Percentiles rank a stretch among this genome's conserved stretches.
phyloP scores from a whole-genome alignment of 2,113 vertebrate species.

The Brachirus orientalis region DNA sequence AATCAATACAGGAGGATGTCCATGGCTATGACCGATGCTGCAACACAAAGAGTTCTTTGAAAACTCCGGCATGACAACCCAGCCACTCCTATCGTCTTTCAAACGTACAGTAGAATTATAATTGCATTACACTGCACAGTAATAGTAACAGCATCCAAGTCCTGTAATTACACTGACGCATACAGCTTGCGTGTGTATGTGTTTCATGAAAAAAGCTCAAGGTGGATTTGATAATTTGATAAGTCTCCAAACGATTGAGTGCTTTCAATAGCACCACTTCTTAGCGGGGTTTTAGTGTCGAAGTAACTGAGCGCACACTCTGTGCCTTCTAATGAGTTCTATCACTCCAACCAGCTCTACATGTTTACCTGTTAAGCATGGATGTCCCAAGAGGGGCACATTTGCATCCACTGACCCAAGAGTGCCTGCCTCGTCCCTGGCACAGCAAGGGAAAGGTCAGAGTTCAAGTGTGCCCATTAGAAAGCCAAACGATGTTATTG shows the following conservation, averaged over 20 bases:
- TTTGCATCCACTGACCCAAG: slow-evolving; percentile 61
- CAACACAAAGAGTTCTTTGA: slow-evolving; percentile 78
- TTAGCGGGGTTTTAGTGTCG: slow-evolving; percentile 4
- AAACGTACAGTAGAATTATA: slow-evolving; percentile 66
- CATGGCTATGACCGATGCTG: slow-evolving; percentile 70
- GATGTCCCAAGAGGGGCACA: slow-evolving; percentile 53
- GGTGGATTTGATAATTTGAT: slow-evolving; percentile 48
- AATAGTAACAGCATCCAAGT: slow-evolving; percentile 57
- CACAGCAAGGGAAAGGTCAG: slow-evolving; percentile 55
- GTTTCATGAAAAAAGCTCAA: slow-evolving; percentile 9
- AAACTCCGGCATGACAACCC: slow-evolving; percentile 69
- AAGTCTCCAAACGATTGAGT: slow-evolving; percentile 16
- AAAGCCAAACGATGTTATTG: slow-evolving; percentile 78
- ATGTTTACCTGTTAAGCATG: slow-evolving; percentile 35
- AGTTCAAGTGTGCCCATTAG: slow-evolving; percentile 79
- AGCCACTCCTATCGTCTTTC: slow-evolving; percentile 75
- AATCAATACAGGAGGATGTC: slow-evolving; percentile 74
- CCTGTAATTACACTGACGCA: slow-evolving; percentile 49
- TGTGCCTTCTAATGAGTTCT: slow-evolving; percentile 59
- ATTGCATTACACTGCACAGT: slow-evolving; percentile 50
- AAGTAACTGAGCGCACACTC: slow-evolving; percentile 24
- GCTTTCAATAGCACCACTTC: slow-evolving; percentile 31
- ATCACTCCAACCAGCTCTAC: slow-evolving; percentile 41
- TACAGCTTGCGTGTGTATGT: slow-evolving; percentile 17
- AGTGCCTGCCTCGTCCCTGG: slow-evolving; percentile 48